A percentile compares a stretch with the other conserved stretches of the same genome.
phyloP scores from a whole-genome alignment of 2,113 vertebrate species.

The Hepsetus odoe region DNA sequence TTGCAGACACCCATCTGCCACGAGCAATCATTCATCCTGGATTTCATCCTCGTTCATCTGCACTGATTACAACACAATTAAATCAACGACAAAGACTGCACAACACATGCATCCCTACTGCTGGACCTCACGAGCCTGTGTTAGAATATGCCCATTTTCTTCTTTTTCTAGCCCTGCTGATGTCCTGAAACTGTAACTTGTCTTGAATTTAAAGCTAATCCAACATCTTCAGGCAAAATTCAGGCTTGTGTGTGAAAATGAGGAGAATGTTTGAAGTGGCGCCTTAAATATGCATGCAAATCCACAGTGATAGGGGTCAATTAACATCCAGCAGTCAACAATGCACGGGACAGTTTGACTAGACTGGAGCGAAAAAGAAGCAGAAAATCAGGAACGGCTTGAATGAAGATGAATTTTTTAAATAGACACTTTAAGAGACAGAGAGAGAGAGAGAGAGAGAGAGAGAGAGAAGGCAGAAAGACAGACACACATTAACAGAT shows the following conservation, averaged over 20 bases:
- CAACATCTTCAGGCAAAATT: constrained; percentile 3
- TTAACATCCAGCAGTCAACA: neutral
- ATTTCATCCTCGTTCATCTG: neutral
- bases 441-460: neutral
- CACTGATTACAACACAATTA: neutral
- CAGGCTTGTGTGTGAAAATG: neutral
- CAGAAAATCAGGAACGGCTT: neutral
- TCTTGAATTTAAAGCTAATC: constrained; percentile 1
- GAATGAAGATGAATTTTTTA: neutral
- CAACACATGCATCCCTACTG: neutral
- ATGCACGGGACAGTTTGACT: neutral
- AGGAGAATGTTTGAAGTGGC: neutral
- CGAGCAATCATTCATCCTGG: neutral
- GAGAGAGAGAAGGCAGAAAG: neutral
- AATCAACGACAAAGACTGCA: neutral
- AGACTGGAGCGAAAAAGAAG: neutral
- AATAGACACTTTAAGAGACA: no score
- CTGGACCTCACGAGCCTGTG: neutral
- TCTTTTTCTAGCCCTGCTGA: neutral
- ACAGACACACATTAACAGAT: neutral
- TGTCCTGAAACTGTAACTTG: neutral
- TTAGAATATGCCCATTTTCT: neutral
- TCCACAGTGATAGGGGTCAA: neutral
- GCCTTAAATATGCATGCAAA: neutral
- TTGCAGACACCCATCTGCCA: neutral